Percentiles rank a stretch among this genome's conserved stretches.
phyloP scores from a whole-genome alignment of 2,113 vertebrate species.

The Coregonus clupeaformis region DNA sequence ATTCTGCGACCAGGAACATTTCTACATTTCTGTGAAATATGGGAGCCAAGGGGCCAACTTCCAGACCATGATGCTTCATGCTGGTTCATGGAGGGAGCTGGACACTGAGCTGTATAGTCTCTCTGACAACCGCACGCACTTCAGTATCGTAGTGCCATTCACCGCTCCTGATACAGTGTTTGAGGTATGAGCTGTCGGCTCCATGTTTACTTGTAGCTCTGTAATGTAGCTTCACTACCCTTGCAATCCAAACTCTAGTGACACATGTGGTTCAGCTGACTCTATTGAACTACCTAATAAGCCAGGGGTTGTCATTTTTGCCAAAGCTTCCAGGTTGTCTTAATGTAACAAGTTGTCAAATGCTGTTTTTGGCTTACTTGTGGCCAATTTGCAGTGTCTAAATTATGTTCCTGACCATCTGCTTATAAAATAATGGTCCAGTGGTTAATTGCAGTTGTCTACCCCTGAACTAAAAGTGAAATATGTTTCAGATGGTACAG shows the following conservation, averaged over 20 bases:
- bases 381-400: no score
- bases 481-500: constrained; percentile 43
- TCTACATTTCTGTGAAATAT: constrained; percentile 53
- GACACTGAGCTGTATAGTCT: constrained; percentile 37
- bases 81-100: constrained; percentile 17
- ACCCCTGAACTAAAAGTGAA: background rate
- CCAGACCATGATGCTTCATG: constrained; percentile 32
- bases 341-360: no score
- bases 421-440: no score
- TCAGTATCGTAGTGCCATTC: constrained; percentile 56
- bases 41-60: constrained; percentile 59
- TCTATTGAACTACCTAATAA: no score
- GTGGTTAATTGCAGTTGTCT: background rate
- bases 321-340: no score
- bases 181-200: constrained; percentile 56
- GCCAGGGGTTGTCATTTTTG: no score
- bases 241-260: no score
- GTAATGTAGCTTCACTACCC: no score
- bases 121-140: constrained; percentile 59
- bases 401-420: no score
- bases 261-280: no score
- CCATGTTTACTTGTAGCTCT: background rate
- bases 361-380: no score
- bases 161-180: constrained; percentile 25
- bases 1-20: constrained; percentile 60